phyloP scores from a whole-genome alignment of 2,113 vertebrate genomes.

The Barbus barbus region DNA sequence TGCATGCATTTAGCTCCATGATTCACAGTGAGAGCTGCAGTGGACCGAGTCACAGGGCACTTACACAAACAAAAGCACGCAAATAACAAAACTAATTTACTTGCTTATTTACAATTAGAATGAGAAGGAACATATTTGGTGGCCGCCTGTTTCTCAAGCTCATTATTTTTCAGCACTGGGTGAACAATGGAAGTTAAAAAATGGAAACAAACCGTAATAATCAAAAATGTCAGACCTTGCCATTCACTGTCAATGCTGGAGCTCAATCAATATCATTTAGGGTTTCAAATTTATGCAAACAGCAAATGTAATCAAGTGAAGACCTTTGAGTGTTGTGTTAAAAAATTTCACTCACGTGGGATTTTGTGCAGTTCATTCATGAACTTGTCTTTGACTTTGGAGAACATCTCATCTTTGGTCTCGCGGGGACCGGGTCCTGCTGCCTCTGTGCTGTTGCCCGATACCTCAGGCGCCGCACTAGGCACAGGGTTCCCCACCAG shows the following conservation, averaged over 20 bases:
- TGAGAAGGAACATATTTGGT: constrained; percentile 10
- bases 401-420: constrained; percentile 88
- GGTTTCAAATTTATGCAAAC: background rate
- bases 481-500: constrained; percentile 84
- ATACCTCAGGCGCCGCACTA: constrained; percentile 73
- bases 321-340: background rate
- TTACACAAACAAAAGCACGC: background rate
- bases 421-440: constrained; percentile 75
- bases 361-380: constrained; percentile 99
- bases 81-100: constrained; percentile 40
- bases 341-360: constrained; percentile 84
- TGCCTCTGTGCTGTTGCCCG: constrained; percentile 84
- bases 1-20: background rate
- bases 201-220: background rate
- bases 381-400: constrained; percentile 97
- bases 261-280: background rate
- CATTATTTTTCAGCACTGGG: background rate
- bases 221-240: background rate
- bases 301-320: background rate
- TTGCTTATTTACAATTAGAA: constrained; percentile 35
- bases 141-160: constrained; percentile 13
- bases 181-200: constrained; percentile 11
- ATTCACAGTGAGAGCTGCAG: background rate
- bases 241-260: background rate
- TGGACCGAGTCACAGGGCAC: background rate